Evolutionary conservation across 35 echinoderm and acorn worm species (phyloP), one percentile per base, ranked within the genome.

Genomic region (Hemicentrotus pulcherrimus): DNA sequence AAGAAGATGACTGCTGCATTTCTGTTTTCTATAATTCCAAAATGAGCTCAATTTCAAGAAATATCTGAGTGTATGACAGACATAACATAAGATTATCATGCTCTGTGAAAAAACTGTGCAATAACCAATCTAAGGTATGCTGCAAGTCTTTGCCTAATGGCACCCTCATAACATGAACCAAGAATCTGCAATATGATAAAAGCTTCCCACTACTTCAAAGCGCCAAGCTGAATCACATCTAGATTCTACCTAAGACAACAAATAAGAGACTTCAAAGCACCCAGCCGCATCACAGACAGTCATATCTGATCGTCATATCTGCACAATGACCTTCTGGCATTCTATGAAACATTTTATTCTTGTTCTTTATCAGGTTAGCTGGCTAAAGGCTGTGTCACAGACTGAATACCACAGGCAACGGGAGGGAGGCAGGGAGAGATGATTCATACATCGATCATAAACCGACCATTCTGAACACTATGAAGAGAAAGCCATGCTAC

Each of bases 321-420:
- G 65, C 65, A 7, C 28, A 78, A 78, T 78, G 65, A 78, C 65
- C 65, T 78, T 78, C 65, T n/a, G 28, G 8, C 65, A 78, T 78
- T 78, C 65, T 78, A 6, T 1, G 65, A 78, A 78, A 78, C 65
- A 78, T 78, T 78, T 78, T 22, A 78, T 78, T 78, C 65, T 78
- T 78, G 65, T 78, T 78, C 65, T 78, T 41, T 22, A 78, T 78
- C 65, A 78, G 65, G 65, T 78, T 78, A 78, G 65, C 65, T 78
- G 19, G 65, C 19, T 78, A 78, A 78, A 78, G 65, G 65, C 65
- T 78, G 65, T 78, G 19, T 78, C 24, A 78, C 65, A 78, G 65
- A 78, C 22, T 78, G 19, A 4, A 78, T 18, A 78, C 65, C 65
- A 78, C 65, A 78, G 65, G 65, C 65, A 78, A 78, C 16, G 52